Percentiles rank a stretch among this genome's conserved stretches.
Evolutionary conservation across 2,888 invertebrate genomes (phyloP).

Genomic region (Leptinotarsa haldemani): DNA sequence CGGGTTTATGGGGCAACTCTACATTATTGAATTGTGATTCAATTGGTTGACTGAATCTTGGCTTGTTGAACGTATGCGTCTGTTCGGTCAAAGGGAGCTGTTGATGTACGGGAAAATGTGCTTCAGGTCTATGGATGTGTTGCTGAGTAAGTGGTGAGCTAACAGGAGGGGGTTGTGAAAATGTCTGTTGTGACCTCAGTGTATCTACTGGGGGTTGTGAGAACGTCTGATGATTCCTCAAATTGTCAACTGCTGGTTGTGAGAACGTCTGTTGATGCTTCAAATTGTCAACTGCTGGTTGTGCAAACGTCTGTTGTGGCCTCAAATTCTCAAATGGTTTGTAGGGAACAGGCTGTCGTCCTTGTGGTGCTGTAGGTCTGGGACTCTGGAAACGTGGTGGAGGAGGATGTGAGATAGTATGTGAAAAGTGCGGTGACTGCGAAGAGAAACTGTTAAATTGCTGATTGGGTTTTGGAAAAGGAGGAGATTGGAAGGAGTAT

Average conservation of each 20-base stretch:
- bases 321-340: slow-evolving; percentile 57
- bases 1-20: slow-evolving; percentile 31
- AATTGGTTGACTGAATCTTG: slow-evolving; percentile 42
- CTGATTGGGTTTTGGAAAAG: slow-evolving; percentile 33
- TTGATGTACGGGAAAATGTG: slow-evolving; percentile 64
- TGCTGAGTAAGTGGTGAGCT: slow-evolving; percentile 56
- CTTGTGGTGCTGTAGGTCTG: slow-evolving; percentile 49
- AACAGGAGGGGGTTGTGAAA: slow-evolving; percentile 54
- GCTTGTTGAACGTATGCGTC: slow-evolving; percentile 45
- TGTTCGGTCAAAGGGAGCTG: slow-evolving; percentile 51
- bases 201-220: slow-evolving; percentile 55
- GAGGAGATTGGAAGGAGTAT: slow-evolving; percentile 41
- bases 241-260: slow-evolving; percentile 59
- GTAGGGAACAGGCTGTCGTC: slow-evolving; percentile 60
- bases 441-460: slow-evolving; percentile 38
- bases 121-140: slow-evolving; percentile 65
- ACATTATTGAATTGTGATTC: slow-evolving; percentile 61
- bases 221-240: slow-evolving; percentile 42
- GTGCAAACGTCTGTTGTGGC: slow-evolving; percentile 38
- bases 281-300: slow-evolving; percentile 44
- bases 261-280: slow-evolving; percentile 42
- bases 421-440: slow-evolving; percentile 46
- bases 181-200: slow-evolving; percentile 40
- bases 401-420: slow-evolving; percentile 46
- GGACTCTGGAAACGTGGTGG: slow-evolving; percentile 57